A percentile compares a stretch with the other conserved stretches of the same genome.
Evolutionary conservation across 1,140 invertebrate species (phyloP).

Genomic region (Cataglyphis hispanica): DNA sequence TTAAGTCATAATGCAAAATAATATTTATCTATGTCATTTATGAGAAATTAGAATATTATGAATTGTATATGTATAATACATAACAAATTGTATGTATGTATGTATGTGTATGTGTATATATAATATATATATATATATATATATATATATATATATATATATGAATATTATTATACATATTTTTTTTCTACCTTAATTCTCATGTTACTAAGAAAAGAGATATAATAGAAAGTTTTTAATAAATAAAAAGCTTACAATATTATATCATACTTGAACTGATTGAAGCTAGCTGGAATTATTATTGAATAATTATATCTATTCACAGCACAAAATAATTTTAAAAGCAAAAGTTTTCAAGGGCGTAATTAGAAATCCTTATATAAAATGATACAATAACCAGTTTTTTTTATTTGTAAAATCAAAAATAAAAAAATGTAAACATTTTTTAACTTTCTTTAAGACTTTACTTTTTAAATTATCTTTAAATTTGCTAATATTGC

Average conservation of each 20-base stretch:
- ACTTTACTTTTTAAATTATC: constrained; percentile 11
- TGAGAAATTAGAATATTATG: not conserved
- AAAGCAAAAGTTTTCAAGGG: constrained; percentile 16
- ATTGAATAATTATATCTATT: constrained; percentile 25
- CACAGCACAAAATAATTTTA: constrained; percentile 31
- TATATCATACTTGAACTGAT: constrained; percentile 67
- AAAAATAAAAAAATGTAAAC: not conserved
- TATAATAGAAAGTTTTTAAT: constrained; percentile 16
- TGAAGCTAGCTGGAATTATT: constrained; percentile 14
- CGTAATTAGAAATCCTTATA: constrained; percentile 33
- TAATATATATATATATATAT: not conserved
- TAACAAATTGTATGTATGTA: too few species aligned
- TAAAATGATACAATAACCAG: not conserved
- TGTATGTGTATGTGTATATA: not conserved
- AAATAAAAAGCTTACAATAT: constrained; percentile 46
- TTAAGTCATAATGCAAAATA: constrained; percentile 11
- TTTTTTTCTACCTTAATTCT: not conserved
- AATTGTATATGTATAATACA: not conserved
- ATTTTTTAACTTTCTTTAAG: not conserved
- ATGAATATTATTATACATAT: constrained; percentile 11
- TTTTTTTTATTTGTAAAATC: not conserved
- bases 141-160: not conserved
- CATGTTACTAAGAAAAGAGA: not conserved
- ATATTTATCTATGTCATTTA: not conserved
- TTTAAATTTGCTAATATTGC: not conserved